A percentile compares a stretch with the other conserved stretches of the same genome.
phyloP scores from a whole-genome alignment of 2,113 vertebrate species.

The Zapus hudsonius region DNA sequence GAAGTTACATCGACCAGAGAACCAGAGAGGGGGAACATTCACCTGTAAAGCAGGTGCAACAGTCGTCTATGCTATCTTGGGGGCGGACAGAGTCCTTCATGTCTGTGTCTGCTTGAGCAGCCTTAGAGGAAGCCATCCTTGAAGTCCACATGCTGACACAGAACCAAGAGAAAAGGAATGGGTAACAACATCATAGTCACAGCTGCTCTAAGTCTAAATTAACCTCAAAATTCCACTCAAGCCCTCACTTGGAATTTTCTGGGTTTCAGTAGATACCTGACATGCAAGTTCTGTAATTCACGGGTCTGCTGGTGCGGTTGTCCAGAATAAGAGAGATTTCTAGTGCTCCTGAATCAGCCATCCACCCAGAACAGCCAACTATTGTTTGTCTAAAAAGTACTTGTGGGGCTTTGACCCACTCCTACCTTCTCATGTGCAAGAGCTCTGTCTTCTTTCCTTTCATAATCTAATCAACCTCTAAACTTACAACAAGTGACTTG shows the following conservation, averaged over 20 bases:
- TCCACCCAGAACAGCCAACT: not conserved
- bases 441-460: no score
- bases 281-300: not conserved
- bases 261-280: not conserved
- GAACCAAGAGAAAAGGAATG: not conserved
- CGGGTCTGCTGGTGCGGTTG: no score
- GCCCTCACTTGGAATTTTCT: not conserved
- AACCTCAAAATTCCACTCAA: not conserved
- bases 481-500: not conserved
- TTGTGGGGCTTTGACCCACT: not conserved
- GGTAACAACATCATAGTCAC: not conserved
- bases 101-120: not conserved
- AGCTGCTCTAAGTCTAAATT: not conserved
- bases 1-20: not conserved
- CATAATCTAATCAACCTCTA: no score
- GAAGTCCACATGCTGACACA: not conserved
- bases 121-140: not conserved
- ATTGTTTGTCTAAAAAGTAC: not conserved
- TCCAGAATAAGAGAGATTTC: not conserved
- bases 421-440: no score
- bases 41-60: not conserved
- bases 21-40: no score
- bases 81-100: not conserved
- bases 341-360: not conserved
- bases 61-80: not conserved